Evolutionary conservation across 1,140 invertebrate genomes (phyloP).

Genomic region (Anadara kagoshimensis): DNA sequence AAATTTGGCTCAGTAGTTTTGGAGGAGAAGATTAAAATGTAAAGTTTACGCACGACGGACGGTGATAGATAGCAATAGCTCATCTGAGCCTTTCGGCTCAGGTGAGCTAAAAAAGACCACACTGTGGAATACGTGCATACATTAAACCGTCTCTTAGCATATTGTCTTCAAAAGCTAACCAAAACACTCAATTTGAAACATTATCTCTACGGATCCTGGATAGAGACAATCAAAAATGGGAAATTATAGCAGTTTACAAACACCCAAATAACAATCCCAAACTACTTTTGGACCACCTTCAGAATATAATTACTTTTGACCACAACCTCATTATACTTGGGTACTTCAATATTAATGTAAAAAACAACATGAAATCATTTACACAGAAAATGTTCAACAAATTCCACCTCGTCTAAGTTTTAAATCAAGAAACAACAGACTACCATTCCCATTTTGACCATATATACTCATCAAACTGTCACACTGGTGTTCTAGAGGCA

Average conservation of each 20-base stretch:
- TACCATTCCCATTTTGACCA: slow-evolving; percentile 4
- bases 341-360: slow-evolving; percentile 5
- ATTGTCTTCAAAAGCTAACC: not conserved
- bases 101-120: slow-evolving; percentile 1
- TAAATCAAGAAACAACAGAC: slow-evolving; percentile 1
- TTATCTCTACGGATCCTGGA: not conserved
- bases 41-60: too few species aligned
- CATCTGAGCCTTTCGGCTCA: too few species aligned
- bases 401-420: not conserved
- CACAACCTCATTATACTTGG: slow-evolving; percentile 8
- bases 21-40: too few species aligned
- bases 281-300: not conserved
- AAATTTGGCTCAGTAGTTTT: too few species aligned
- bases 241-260: slow-evolving; percentile 5
- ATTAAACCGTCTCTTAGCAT: not conserved
- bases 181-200: not conserved
- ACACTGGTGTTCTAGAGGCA: too few species aligned
- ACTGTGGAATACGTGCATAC: not conserved
- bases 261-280: not conserved
- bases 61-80: too few species aligned
- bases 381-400: not conserved
- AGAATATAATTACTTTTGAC: not conserved
- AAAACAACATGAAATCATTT: slow-evolving; percentile 3
- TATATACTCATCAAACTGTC: not conserved
- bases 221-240: not conserved